These are phyloP conservation scores for Mormyrus lacerda DNA, from an alignment of 2,113 vertebrate genomes.

Conservation along the genomic window DNA sequence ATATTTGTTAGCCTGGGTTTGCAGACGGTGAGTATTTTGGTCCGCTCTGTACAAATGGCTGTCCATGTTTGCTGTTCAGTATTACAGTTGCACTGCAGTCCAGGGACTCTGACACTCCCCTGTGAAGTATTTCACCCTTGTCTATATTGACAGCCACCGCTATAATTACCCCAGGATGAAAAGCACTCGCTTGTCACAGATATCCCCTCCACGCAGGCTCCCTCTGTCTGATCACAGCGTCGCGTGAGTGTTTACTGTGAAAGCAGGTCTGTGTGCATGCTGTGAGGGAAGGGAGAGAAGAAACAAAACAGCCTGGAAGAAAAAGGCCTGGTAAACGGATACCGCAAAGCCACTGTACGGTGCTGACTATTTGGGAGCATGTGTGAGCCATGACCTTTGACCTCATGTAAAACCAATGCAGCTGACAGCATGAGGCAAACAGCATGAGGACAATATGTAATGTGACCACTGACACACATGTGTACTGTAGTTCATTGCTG, in stretches of 20 bases:
- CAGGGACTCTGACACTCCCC: slow-evolving; percentile 39
- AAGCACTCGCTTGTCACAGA: slow-evolving; percentile 37
- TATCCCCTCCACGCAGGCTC: slow-evolving; percentile 17
- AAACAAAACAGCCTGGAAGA: neutral
- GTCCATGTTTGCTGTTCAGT: neutral
- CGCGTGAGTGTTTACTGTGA: neutral
- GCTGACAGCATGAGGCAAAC: no score
- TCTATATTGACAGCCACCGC: slow-evolving; percentile 32
- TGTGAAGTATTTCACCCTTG: slow-evolving; percentile 54
- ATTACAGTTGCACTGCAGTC: slow-evolving; percentile 24
- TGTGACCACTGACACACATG: neutral
- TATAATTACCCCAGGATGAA: slow-evolving; percentile 57
- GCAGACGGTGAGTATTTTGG: neutral
- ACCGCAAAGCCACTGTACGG: neutral
- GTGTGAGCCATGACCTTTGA: neutral
- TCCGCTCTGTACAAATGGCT: slow-evolving; percentile 6
- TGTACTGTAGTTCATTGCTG: neutral
- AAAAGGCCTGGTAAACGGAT: neutral
- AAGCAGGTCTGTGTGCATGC: neutral
- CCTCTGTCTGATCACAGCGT: neutral
- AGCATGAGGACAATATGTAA: neutral
- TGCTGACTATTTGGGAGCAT: no score
- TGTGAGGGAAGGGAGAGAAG: neutral
- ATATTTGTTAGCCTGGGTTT: neutral
- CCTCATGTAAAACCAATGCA: neutral